A percentile compares a stretch with the other conserved stretches of the same genome.
Evolutionary conservation across 1,140 invertebrate species (phyloP).

Genomic region (Pararge aegeria): DNA sequence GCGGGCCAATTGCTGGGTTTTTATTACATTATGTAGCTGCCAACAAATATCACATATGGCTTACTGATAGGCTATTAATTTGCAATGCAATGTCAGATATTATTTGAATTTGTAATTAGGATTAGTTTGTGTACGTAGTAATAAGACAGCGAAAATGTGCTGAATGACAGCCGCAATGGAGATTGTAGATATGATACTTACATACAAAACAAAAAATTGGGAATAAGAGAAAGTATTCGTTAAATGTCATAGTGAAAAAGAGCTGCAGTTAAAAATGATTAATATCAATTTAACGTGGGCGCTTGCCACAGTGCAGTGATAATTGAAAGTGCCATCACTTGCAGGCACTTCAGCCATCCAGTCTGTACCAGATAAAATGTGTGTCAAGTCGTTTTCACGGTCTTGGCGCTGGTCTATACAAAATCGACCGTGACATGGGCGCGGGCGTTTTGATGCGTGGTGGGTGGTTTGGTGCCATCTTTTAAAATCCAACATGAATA

Average conservation of each 20-base stretch:
- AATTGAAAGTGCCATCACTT: constrained; percentile 74
- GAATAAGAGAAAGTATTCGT: constrained; percentile 65
- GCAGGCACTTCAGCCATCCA: constrained; percentile 39
- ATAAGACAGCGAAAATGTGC: constrained; percentile 56
- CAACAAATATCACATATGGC: constrained; percentile 42
- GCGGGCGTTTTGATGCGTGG: constrained; percentile 35
- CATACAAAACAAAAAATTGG: constrained; percentile 55
- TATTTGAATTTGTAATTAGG: constrained; percentile 61
- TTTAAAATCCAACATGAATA: constrained; percentile 24
- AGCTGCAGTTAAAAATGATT: constrained; percentile 59
- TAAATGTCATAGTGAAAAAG: constrained; percentile 52
- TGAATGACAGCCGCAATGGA: constrained; percentile 63
- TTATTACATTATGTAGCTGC: constrained; percentile 50
- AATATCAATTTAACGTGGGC: constrained; percentile 52
- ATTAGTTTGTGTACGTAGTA: constrained; percentile 62
- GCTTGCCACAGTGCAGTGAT: constrained; percentile 54
- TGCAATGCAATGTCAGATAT: constrained; percentile 52
- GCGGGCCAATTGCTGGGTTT: constrained; percentile 51
- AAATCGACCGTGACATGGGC: constrained; percentile 57
- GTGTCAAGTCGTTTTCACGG: constrained; percentile 70
- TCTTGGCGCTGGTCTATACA: constrained; percentile 52
- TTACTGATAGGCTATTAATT: constrained; percentile 45
- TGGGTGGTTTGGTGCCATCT: constrained; percentile 30
- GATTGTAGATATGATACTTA: constrained; percentile 42
- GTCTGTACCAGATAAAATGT: constrained; percentile 60